These are phyloP conservation scores for Cosmopolites sordidus DNA, from an alignment of 2,888 invertebrate species.

Conservation along the genomic window DNA sequence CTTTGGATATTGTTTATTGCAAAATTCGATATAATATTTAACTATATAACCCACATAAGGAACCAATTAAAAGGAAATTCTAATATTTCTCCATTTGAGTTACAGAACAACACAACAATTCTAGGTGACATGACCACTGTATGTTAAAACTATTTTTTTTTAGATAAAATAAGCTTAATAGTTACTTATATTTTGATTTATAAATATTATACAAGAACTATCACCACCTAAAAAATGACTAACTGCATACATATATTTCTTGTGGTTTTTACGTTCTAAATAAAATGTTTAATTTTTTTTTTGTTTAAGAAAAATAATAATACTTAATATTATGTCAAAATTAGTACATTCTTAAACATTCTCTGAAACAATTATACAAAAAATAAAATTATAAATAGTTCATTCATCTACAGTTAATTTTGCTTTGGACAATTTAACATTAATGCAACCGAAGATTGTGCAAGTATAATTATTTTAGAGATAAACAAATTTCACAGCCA, in stretches of 20 bases:
- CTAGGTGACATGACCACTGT: not conserved
- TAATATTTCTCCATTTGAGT: not conserved
- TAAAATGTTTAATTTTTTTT: not conserved
- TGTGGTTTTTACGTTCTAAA: slow-evolving; percentile 5
- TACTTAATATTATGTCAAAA: slow-evolving; percentile 6
- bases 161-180: slow-evolving; percentile 12
- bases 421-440: not conserved
- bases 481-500: slow-evolving; percentile 40
- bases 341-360: slow-evolving; percentile 2
- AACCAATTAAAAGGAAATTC: not conserved
- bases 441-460: not conserved
- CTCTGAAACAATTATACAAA: slow-evolving; percentile 5
- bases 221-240: slow-evolving; percentile 13
- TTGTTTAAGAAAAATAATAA: slow-evolving; percentile 5
- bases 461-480: slow-evolving; percentile 31
- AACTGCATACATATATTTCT: slow-evolving; percentile 1
- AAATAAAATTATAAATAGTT: not conserved
- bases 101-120: not conserved
- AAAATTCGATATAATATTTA: not conserved
- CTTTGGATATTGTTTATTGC: not conserved
- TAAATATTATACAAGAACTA: slow-evolving; percentile 9
- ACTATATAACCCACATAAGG: slow-evolving; percentile 1
- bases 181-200: slow-evolving; percentile 12
- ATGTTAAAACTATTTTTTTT: not conserved
- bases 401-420: not conserved